phyloP scores from a whole-genome alignment of 2,113 vertebrate genomes.

The Paedocypris sp. region DNA sequence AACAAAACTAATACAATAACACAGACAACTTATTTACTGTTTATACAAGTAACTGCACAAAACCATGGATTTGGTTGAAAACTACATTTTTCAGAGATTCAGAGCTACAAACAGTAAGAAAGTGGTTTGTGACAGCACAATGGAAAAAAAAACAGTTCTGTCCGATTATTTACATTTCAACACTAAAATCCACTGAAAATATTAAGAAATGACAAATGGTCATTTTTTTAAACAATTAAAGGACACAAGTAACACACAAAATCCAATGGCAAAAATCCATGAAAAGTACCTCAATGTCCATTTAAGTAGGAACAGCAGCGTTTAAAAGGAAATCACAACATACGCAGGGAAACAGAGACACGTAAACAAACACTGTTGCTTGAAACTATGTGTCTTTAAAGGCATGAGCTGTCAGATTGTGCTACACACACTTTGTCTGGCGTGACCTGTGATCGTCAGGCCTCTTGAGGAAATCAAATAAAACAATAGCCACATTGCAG shows the following conservation, averaged over 20 bases:
- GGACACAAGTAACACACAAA: too few species aligned
- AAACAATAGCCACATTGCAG: constrained; percentile 52
- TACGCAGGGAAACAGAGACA: constrained; percentile 38
- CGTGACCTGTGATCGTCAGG: constrained; percentile 45
- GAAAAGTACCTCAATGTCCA: constrained; percentile 11
- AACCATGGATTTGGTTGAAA: too few species aligned
- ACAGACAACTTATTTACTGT: background rate
- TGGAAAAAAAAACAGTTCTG: too few species aligned
- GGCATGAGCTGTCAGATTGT: constrained; percentile 52
- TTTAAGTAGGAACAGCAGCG: constrained; percentile 10
- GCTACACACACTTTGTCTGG: constrained; percentile 46
- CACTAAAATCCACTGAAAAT: too few species aligned
- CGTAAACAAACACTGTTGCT: constrained; percentile 48
- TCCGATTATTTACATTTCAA: too few species aligned
- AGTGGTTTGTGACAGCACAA: too few species aligned
- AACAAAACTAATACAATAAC: background rate
- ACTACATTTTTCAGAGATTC: too few species aligned
- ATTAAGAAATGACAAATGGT: too few species aligned
- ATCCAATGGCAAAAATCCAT: constrained; percentile 7
- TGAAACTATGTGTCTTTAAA: constrained; percentile 43
- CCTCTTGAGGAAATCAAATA: constrained; percentile 56
- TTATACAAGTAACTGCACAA: too few species aligned
- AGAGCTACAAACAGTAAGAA: too few species aligned
- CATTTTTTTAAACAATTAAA: too few species aligned
- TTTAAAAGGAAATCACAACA: constrained; percentile 36